Conservation (phyloP, 2,888 invertebrate species). For the Amorpha juglandis region DNA sequence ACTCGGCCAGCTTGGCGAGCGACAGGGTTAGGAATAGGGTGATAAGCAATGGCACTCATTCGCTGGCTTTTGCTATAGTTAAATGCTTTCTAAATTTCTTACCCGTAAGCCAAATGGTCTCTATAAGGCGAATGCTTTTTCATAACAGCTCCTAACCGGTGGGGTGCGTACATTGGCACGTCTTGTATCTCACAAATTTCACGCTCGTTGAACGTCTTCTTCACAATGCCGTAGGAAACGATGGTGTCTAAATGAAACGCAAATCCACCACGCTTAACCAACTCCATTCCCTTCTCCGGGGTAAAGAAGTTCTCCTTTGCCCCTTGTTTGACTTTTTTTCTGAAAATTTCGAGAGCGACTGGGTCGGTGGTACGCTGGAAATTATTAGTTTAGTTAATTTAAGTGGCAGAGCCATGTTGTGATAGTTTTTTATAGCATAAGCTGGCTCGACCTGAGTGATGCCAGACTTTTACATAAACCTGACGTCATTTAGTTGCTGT, state of each 20-base stretch:
- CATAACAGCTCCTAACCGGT: conserved; percentile 82
- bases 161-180: conserved; percentile 85
- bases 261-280: conserved; percentile 86
- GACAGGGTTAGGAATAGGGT: too few relatives aligned
- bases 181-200: conserved; percentile 88
- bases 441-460: too few relatives aligned
- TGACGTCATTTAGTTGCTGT: too few relatives aligned
- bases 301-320: conserved; percentile 75
- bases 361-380: conserved; percentile 87
- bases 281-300: conserved; percentile 82
- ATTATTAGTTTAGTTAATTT: background rate
- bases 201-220: conserved; percentile 85
- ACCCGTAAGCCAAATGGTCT: conserved; percentile 86
- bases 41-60: too few relatives aligned
- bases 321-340: conserved; percentile 79
- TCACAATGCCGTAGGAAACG: conserved; percentile 87
- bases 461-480: too few relatives aligned
- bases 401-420: background rate
- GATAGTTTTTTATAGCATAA: too few relatives aligned
- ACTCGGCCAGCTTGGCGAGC: too few relatives aligned
- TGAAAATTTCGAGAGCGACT: conserved; percentile 83
- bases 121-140: conserved; percentile 86
- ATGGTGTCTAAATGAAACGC: conserved; percentile 89
- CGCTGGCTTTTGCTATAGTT: too few relatives aligned
- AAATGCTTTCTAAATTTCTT: conserved; percentile 22